These are phyloP conservation scores for Solenodon paradoxus DNA, from an alignment of 2,113 vertebrate genomes.

Conservation along the genomic window DNA sequence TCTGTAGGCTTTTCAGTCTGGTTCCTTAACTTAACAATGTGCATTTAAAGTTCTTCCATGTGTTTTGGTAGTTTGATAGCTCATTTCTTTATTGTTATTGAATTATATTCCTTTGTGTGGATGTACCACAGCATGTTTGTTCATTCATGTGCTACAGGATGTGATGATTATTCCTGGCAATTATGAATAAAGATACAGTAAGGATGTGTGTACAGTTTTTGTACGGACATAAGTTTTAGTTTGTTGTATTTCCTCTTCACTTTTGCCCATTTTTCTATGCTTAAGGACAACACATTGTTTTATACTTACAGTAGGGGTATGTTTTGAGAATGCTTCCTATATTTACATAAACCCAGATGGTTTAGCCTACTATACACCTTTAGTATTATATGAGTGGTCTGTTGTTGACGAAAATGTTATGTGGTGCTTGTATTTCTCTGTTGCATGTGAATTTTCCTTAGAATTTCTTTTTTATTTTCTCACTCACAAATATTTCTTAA, in stretches of 20 bases:
- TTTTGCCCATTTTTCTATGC: not conserved
- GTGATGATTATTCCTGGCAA: not conserved
- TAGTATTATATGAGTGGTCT: too few relatives aligned
- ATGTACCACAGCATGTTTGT: not conserved
- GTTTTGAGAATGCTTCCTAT: not conserved
- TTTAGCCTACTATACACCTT: too few relatives aligned
- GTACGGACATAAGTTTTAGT: not conserved
- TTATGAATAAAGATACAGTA: not conserved
- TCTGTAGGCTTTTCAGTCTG: not conserved
- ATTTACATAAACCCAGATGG: too few relatives aligned
- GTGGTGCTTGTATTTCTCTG: too few relatives aligned
- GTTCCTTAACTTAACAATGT: not conserved
- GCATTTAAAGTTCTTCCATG: not conserved
- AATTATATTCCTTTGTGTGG: not conserved
- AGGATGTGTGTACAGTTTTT: not conserved
- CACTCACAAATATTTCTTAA: not conserved
- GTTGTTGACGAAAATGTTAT: not conserved
- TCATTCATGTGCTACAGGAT: not conserved
- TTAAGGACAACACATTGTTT: not conserved
- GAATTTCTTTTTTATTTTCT: not conserved
- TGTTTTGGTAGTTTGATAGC: not conserved
- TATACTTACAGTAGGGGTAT: not conserved
- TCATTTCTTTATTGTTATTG: not conserved
- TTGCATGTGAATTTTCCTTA: not conserved
- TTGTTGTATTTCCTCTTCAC: not conserved